Evolutionary conservation across 2,797 vertebrate species (phyloP).

Genomic region (Serranus cabrilla): DNA sequence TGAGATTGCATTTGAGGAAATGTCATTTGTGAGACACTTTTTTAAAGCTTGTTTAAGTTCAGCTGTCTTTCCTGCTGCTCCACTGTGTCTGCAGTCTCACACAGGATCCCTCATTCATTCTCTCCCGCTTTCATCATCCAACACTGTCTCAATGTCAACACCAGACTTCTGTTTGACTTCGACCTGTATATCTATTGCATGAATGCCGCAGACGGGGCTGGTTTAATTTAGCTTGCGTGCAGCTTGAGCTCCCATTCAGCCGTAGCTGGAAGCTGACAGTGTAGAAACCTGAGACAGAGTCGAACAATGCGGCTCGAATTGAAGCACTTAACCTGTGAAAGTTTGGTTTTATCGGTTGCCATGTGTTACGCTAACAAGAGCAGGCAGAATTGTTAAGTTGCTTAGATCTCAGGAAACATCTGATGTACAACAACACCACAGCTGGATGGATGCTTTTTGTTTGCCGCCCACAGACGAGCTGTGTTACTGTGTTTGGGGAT

Average conservation of each 20-base stretch:
- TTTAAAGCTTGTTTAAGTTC: conserved; percentile 11
- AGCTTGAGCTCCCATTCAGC: neutral
- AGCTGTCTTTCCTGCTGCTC: conserved; percentile 14
- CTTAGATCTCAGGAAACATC: neutral
- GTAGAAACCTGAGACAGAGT: conserved; percentile 4
- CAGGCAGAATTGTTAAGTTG: neutral
- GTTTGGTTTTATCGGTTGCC: neutral
- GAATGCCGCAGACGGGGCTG: neutral
- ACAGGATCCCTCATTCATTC: conserved; percentile 15
- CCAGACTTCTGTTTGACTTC: conserved; percentile 24
- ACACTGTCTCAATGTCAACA: conserved; percentile 22
- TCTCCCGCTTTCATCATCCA: conserved; percentile 8
- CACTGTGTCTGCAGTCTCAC: neutral
- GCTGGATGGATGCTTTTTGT: neutral
- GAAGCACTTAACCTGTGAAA: conserved; percentile 22
- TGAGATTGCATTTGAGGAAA: neutral
- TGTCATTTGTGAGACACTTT: conserved; percentile 2
- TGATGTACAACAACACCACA: neutral
- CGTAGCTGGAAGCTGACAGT: neutral
- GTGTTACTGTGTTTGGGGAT: neutral
- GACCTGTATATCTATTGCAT: conserved; percentile 8
- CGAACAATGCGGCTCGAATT: neutral
- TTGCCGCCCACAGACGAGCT: neutral
- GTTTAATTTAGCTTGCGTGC: conserved; percentile 21
- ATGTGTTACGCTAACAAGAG: conserved; percentile 16